Percentiles rank a stretch among this genome's conserved stretches.
Evolutionary conservation across 2,888 invertebrate species (phyloP).

Genomic region (Tetragnatha montana): DNA sequence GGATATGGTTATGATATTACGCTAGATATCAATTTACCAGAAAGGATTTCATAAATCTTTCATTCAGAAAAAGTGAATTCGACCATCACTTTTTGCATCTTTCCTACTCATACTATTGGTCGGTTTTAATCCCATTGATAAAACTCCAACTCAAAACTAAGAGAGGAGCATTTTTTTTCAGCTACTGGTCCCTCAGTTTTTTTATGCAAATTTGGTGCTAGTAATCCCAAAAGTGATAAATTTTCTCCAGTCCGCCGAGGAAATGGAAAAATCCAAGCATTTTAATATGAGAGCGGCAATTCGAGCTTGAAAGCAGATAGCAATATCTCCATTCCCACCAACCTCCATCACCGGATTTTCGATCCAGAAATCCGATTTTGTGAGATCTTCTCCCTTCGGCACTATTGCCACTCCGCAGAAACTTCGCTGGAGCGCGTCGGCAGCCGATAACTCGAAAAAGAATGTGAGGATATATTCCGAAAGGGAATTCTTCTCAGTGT

Average conservation of each 20-base stretch:
- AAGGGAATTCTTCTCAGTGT: constrained; percentile 30
- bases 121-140: too few species aligned
- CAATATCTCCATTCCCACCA: neutral
- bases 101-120: too few species aligned
- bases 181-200: too few species aligned
- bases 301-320: constrained; percentile 57
- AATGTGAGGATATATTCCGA: constrained; percentile 60
- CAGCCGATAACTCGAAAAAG: constrained; percentile 13
- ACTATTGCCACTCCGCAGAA: neutral
- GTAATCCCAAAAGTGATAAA: constrained; percentile 17
- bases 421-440: constrained; percentile 46
- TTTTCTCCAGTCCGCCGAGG: constrained; percentile 1
- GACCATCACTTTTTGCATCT: too few species aligned
- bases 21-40: too few species aligned
- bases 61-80: too few species aligned
- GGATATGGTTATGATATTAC: too few species aligned
- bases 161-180: too few species aligned
- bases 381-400: neutral
- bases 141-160: too few species aligned
- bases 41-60: too few species aligned
- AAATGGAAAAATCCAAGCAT: constrained; percentile 27
- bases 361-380: constrained; percentile 23
- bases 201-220: neutral
- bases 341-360: constrained; percentile 1
- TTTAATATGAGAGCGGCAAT: constrained; percentile 51